Evolutionary conservation across 1,140 invertebrate species (phyloP).

Genomic region (Myzus persicae): DNA sequence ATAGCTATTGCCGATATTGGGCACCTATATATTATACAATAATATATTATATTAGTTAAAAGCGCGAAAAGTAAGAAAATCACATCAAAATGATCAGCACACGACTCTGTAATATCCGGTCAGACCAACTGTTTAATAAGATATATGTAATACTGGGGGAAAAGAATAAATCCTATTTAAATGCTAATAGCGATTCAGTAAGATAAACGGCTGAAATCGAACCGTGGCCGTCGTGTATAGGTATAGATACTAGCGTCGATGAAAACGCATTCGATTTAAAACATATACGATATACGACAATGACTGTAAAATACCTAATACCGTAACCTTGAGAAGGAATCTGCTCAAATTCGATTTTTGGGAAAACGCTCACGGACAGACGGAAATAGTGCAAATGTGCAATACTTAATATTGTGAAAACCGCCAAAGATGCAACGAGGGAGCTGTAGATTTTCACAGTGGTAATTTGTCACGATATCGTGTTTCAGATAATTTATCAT

Average conservation of each 20-base stretch:
- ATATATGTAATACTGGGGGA: background rate
- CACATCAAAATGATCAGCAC: background rate
- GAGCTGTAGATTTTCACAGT: background rate
- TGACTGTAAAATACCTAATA: background rate
- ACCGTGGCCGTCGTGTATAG: too few species aligned
- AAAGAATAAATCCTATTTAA: constrained; percentile 15
- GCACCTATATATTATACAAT: too few species aligned
- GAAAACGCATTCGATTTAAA: background rate
- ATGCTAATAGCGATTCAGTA: background rate
- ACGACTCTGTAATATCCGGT: background rate
- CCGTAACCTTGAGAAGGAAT: too few species aligned
- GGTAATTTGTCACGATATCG: background rate
- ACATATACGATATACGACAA: background rate
- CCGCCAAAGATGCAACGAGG: too few species aligned
- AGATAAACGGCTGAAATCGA: background rate
- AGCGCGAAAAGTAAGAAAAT: background rate
- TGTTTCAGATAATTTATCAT: background rate
- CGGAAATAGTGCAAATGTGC: too few species aligned
- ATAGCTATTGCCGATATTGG: background rate
- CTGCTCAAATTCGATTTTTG: too few species aligned
- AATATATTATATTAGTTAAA: too few species aligned
- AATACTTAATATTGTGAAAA: too few species aligned
- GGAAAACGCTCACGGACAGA: too few species aligned
- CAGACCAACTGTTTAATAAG: background rate
- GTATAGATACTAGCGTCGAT: background rate